A percentile compares a stretch with the other conserved stretches of the same genome.
Evolutionary conservation across 2,113 vertebrate genomes (phyloP).

Genomic region (Syngnathus typhle): DNA sequence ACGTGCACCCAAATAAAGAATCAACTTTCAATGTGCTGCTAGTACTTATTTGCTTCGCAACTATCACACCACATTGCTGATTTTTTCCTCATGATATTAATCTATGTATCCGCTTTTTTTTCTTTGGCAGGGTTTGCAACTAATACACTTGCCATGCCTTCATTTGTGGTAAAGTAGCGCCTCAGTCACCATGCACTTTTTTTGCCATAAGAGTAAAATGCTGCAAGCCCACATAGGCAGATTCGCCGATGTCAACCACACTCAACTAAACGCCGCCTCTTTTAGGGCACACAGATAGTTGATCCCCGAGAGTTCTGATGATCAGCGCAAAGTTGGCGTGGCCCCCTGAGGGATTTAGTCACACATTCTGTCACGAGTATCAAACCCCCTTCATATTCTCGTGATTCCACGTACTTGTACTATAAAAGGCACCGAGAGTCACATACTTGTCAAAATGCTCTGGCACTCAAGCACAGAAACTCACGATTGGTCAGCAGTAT

Average conservation of each 20-base stretch:
- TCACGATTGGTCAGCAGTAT: conserved; percentile 50
- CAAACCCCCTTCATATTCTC: conserved; percentile 46
- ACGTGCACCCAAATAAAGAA: neutral
- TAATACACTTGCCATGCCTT: neutral
- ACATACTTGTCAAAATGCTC: conserved; percentile 57
- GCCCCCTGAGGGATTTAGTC: neutral
- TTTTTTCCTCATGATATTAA: no score
- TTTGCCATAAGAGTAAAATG: neutral
- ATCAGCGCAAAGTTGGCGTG: neutral
- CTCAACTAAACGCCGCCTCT: no score
- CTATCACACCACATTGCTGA: no score
- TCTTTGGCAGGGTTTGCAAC: no score
- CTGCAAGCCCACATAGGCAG: neutral
- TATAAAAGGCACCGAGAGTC: conserved; percentile 43
- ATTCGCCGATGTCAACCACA: neutral
- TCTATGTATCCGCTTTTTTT: no score
- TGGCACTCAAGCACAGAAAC: conserved; percentile 53
- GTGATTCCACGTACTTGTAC: conserved; percentile 19
- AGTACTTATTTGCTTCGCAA: neutral
- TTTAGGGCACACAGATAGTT: no score
- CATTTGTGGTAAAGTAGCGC: neutral
- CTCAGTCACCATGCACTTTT: neutral
- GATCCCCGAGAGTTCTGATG: neutral
- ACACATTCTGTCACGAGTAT: conserved; percentile 36
- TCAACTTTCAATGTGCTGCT: neutral